Evolutionary conservation across 2,113 vertebrate species (phyloP).

Genomic region (Corapipo altera): DNA sequence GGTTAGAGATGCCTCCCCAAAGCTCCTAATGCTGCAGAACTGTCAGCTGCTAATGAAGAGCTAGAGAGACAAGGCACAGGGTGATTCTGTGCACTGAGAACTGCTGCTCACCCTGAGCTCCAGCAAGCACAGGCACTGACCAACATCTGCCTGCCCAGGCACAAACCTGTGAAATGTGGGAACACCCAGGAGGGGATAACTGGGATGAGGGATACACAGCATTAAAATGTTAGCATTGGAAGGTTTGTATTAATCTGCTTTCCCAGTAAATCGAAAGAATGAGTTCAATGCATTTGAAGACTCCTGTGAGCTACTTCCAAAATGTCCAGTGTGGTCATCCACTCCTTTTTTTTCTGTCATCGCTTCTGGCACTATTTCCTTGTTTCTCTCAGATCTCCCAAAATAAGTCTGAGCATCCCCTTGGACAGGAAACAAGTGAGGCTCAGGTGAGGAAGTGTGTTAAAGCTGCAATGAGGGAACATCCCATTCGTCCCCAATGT

Average conservation of each 20-base stretch:
- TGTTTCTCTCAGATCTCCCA: background rate
- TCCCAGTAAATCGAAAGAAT: background rate
- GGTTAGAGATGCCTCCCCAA: background rate
- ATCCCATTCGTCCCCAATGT: background rate
- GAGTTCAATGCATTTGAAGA: background rate
- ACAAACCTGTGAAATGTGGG: background rate
- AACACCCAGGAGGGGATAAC: background rate
- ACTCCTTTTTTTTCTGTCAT: background rate
- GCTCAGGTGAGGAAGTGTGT: background rate
- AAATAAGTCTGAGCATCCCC: background rate
- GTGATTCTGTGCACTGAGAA: background rate
- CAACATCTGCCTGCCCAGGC: fast-evolving
- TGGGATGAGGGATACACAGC: background rate
- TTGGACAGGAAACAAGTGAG: background rate
- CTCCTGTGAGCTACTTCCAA: background rate
- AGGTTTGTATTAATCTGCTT: background rate
- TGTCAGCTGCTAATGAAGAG: background rate
- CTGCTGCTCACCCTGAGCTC: fast-evolving
- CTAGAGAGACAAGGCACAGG: background rate
- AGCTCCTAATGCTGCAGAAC: background rate
- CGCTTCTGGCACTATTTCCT: background rate
- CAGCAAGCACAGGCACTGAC: background rate
- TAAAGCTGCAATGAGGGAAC: background rate
- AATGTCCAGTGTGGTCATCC: background rate
- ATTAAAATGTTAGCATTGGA: background rate